Evolutionary conservation across 2,113 vertebrate species (phyloP), one percentile per base, ranked within the genome.

Genomic region (Catagonus wagneri): DNA sequence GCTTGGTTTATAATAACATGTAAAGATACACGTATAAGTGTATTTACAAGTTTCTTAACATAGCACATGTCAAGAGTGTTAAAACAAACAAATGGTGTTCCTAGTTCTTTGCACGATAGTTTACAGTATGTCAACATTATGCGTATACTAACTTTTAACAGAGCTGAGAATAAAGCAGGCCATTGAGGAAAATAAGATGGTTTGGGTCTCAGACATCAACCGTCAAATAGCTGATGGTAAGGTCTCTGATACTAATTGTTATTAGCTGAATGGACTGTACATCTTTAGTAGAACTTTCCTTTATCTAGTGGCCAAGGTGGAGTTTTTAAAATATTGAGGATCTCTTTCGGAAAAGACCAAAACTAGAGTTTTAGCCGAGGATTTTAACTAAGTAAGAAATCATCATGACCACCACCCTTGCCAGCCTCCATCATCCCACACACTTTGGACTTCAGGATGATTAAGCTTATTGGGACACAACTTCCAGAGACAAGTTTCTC

Each of bases 401-500:
- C 23, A 74, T 71, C 20, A 27, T 32, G 54, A 17, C 6, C 14
- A 17, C 10, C 25, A 36, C 8, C 22, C 34, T 85, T 52, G 50
- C 29, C 9, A 11, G 63, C 16, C 5, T 1, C 6, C 1, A 9
- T 20, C 5, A 0, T 34, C 15, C 20, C 8, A 3, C 44, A 90
- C 6, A n/a, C 36, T 86, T 78, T 89, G n/a, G 15, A 39, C 25
- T 50, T 69, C 1, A 84, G 22, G 34, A 66, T 61, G 44, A 4
- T 27, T 54, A 39, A 36, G 7, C 7, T n/a, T 44, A 3, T 32
- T 25, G 34, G 34, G 22, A 54, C 25, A 23, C 1, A 44, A 12
- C 22, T 68, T 52, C 50, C 66, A 76, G 50, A 78, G 76, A 74
- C 71, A 93, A 4, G 32, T 25, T 20, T 34, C 34, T 29, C n/a